Conservation (phyloP, 2,888 invertebrate species). For the Penaeus monodon region DNA sequence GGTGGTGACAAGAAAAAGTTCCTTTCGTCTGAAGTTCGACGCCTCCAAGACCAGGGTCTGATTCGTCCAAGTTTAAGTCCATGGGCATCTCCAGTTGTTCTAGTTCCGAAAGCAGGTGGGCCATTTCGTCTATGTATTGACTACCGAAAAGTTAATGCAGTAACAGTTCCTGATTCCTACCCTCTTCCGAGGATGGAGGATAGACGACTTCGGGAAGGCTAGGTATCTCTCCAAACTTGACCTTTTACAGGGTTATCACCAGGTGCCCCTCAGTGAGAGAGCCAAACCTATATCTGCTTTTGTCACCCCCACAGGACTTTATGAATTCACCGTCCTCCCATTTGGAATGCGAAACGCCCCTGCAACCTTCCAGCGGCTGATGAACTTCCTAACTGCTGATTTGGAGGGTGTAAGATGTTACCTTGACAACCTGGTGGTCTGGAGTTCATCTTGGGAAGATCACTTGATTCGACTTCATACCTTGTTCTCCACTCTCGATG, state of each 20-base stretch:
- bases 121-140: neutral
- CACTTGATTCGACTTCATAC: neutral
- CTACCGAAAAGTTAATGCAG: neutral
- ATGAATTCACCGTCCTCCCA: neutral
- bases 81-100: no score
- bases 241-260: neutral
- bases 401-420: neutral
- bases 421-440: neutral
- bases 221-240: neutral
- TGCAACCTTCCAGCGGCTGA: constrained; percentile 12
- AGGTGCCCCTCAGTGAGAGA: neutral
- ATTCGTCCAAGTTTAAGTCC: no score
- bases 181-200: neutral
- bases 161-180: neutral
- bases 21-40: no score
- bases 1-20: no score
- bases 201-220: neutral
- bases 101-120: no score
- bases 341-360: neutral
- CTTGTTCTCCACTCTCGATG: no score
- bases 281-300: neutral
- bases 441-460: neutral
- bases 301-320: neutral
- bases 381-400: neutral
- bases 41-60: no score